These are phyloP conservation scores for Drosophila takahashii DNA, from an alignment of 1,140 invertebrate genomes.

Conservation along the genomic window DNA sequence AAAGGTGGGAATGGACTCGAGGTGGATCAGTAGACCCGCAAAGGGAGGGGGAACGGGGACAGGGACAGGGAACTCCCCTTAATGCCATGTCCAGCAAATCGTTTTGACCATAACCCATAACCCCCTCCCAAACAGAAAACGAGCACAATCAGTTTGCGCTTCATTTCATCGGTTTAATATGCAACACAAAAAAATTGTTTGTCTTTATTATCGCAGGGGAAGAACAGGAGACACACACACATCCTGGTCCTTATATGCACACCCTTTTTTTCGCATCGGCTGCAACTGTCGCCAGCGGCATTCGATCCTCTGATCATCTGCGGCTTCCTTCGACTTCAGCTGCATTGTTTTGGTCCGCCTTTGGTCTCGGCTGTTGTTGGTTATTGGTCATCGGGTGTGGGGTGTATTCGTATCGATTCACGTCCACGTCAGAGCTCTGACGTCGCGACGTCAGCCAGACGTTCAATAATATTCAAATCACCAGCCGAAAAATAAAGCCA, in stretches of 20 bases:
- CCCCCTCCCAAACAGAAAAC: constrained; percentile 15
- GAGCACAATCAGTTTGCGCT: constrained; percentile 69
- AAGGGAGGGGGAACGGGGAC: no score
- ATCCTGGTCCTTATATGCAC: constrained; percentile 24
- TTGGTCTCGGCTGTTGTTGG: not conserved
- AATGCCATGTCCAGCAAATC: constrained; percentile 72
- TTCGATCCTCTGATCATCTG: constrained; percentile 39
- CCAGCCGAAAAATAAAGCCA: constrained; percentile 24
- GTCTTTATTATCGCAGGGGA: constrained; percentile 66
- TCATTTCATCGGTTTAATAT: constrained; percentile 72
- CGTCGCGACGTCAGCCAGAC: constrained; percentile 45
- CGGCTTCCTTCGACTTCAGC: constrained; percentile 7
- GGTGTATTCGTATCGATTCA: constrained; percentile 21
- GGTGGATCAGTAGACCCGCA: not conserved
- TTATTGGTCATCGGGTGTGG: not conserved
- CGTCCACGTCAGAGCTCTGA: constrained; percentile 35
- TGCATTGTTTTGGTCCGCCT: constrained; percentile 21
- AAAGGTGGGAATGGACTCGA: constrained; percentile 35
- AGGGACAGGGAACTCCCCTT: constrained; percentile 14
- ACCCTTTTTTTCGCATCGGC: constrained; percentile 17
- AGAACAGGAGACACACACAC: constrained; percentile 26
- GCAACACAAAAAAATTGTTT: constrained; percentile 54
- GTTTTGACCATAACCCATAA: constrained; percentile 43
- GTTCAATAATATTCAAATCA: constrained; percentile 50
- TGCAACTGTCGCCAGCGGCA: constrained; percentile 50